Conservation (phyloP, 2,888 invertebrate species). For the Octonoba sinensis region DNA sequence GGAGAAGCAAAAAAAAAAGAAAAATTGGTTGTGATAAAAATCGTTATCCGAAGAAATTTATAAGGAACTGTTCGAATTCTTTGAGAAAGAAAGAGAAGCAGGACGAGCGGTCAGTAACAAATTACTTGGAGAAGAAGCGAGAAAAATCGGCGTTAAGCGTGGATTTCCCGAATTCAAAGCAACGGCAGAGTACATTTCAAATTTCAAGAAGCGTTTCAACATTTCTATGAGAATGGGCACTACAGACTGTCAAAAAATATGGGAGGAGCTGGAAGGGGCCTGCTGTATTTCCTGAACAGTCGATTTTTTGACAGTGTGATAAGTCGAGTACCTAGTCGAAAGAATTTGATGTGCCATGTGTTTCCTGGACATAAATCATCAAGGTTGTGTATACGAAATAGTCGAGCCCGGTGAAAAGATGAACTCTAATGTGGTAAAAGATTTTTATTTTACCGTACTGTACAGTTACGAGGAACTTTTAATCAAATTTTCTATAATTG, state of each 20-base stretch:
- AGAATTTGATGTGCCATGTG: no score
- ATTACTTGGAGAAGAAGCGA: neutral
- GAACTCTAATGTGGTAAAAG: no score
- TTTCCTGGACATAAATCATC: no score
- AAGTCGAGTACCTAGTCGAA: no score
- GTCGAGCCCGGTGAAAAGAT: no score
- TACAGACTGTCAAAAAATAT: neutral
- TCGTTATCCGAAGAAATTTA: neutral
- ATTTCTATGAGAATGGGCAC: neutral
- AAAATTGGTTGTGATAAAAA: neutral
- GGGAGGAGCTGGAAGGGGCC: neutral
- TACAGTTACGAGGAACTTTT: no score
- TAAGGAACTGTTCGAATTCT: conserved; percentile 1
- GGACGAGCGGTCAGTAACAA: neutral
- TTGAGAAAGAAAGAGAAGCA: neutral
- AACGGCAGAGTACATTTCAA: neutral
- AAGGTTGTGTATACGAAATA: no score
- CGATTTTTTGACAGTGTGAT: no score
- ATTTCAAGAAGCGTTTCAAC: neutral
- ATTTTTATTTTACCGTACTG: no score
- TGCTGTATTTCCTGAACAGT: neutral
- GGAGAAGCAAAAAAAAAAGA: neutral
- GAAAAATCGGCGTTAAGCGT: neutral
- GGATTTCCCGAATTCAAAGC: neutral
- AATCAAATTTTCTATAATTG: no score